Conservation (phyloP, 2,888 invertebrate species). For the Cyaniris semiargus region DNA sequence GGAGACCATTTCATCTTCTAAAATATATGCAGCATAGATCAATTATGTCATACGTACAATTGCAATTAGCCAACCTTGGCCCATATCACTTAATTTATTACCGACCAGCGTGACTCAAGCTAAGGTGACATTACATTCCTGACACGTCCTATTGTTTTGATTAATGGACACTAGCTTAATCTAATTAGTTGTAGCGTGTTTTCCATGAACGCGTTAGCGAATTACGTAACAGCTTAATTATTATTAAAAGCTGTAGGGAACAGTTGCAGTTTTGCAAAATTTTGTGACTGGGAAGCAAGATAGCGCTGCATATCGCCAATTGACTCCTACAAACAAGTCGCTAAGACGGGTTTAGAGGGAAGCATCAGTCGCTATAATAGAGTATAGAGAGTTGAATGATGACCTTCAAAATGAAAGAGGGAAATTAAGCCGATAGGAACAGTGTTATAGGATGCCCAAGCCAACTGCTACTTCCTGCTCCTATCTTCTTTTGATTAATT, state of each 20-base stretch:
- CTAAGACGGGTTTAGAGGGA: too few relatives aligned
- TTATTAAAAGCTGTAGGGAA: not conserved
- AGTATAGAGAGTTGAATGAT: not conserved
- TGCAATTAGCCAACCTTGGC: constrained; percentile 28
- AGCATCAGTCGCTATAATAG: not conserved
- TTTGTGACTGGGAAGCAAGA: not conserved
- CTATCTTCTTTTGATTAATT: too few relatives aligned
- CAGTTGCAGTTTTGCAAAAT: not conserved
- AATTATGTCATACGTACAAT: constrained; percentile 19
- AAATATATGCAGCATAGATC: constrained; percentile 20
- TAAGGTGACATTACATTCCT: constrained; percentile 13
- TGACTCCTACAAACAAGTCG: too few relatives aligned
- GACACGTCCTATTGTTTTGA: constrained; percentile 22
- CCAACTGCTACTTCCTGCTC: not conserved
- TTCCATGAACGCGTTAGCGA: not conserved
- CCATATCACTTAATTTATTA: constrained; percentile 25
- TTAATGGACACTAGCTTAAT: not conserved
- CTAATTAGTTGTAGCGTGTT: constrained; percentile 9
- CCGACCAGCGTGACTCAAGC: constrained; percentile 8
- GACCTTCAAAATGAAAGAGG: not conserved
- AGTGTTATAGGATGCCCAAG: not conserved
- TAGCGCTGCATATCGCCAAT: too few relatives aligned
- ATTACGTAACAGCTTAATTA: not conserved
- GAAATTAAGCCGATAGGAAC: not conserved
- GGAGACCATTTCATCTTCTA: not conserved